Evolutionary conservation across 2,888 invertebrate genomes (phyloP).

Genomic region (Clistopyga incitator): DNA sequence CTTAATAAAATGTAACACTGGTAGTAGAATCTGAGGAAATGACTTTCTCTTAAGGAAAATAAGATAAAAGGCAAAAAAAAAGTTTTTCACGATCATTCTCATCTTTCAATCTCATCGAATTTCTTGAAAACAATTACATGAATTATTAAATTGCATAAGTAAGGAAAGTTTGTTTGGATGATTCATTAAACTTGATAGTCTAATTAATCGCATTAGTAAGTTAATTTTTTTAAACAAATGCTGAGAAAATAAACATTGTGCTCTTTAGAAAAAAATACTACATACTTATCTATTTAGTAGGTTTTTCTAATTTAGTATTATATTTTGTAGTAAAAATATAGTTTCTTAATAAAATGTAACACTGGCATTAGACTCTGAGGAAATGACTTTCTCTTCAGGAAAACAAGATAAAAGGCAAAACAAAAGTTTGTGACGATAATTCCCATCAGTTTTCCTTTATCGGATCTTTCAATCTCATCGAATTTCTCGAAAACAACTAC

Average conservation of each 20-base stretch:
- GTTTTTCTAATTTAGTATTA: neutral
- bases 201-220: too few relatives aligned
- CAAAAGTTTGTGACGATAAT: neutral
- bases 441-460: neutral
- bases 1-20: too few relatives aligned
- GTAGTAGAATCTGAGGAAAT: too few relatives aligned
- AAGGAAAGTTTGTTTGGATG: neutral
- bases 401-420: neutral
- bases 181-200: too few relatives aligned
- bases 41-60: neutral
- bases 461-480: neutral
- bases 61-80: neutral
- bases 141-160: neutral
- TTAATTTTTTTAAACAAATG: neutral
- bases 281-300: too few relatives aligned
- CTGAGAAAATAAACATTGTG: too few relatives aligned
- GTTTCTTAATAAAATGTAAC: too few relatives aligned
- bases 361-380: too few relatives aligned
- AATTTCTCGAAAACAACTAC: neutral
- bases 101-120: neutral
- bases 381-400: neutral
- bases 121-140: neutral
- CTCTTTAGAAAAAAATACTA: too few relatives aligned
- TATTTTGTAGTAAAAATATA: neutral
- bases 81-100: neutral